phyloP scores from a whole-genome alignment of 2,888 invertebrate species.

The Tricholauxania praeusta region DNA sequence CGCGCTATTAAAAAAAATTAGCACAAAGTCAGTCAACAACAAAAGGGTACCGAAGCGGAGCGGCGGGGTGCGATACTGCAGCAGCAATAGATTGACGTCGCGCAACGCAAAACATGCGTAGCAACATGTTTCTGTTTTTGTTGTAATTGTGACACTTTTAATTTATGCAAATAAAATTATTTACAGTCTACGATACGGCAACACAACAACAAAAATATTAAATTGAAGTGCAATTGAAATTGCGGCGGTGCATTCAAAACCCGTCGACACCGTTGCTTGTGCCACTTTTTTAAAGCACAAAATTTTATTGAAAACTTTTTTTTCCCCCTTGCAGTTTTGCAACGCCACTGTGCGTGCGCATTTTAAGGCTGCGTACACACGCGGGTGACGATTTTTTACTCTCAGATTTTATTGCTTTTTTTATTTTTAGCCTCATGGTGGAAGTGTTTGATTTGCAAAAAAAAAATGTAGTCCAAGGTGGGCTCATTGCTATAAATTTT shows the following conservation, averaged over 20 bases:
- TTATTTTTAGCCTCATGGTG: background rate
- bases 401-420: background rate
- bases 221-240: background rate
- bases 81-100: background rate
- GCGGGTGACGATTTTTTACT: background rate
- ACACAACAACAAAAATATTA: background rate
- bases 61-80: too few relatives aligned
- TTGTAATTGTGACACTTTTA: background rate
- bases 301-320: background rate
- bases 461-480: constrained; percentile 7
- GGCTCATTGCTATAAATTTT: too few relatives aligned
- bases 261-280: constrained; percentile 8
- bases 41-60: too few relatives aligned
- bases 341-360: constrained; percentile 6
- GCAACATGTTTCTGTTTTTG: background rate
- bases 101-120: background rate
- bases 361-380: background rate
- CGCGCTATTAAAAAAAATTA: background rate
- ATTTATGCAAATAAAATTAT: constrained; percentile 14
- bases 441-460: constrained; percentile 9
- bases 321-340: background rate
- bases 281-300: background rate
- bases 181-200: background rate
- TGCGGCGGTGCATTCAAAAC: background rate
- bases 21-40: background rate